Conservation (phyloP, 2,113 vertebrate species). For the Odontophorus gujanensis region DNA sequence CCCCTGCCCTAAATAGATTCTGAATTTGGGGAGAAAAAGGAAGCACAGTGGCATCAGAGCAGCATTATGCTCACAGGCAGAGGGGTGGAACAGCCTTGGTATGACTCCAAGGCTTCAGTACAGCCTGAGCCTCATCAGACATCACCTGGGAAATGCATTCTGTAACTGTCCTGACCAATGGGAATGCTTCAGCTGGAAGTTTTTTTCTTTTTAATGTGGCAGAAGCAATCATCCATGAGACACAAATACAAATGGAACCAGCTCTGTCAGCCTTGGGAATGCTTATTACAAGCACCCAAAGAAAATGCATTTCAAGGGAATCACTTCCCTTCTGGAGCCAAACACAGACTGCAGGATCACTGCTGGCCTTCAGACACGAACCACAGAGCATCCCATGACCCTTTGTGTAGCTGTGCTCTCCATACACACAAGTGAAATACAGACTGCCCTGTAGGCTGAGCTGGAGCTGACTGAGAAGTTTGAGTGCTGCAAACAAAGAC, state of each 20-base stretch:
- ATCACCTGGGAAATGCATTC: not conserved
- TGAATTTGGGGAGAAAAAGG: not conserved
- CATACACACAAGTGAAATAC: not conserved
- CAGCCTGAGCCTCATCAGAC: not conserved
- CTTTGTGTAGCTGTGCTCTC: not conserved
- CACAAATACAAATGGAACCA: conserved; percentile 47
- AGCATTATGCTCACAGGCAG: not conserved
- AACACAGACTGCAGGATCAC: conserved; percentile 3
- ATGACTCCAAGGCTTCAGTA: not conserved
- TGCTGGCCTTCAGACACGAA: conserved; percentile 42
- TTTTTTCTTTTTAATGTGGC: conserved; percentile 30
- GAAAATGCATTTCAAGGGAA: conserved; percentile 36
- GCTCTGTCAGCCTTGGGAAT: conserved; percentile 35
- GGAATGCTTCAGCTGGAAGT: conserved; percentile 34
- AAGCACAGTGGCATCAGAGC: not conserved
- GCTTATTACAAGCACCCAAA: conserved; percentile 3
- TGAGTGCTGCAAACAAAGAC: conserved; percentile 31
- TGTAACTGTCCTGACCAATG: not conserved
- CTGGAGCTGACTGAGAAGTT: not conserved
- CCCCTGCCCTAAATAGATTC: not conserved
- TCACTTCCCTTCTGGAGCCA: conserved; percentile 9
- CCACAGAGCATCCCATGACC: conserved; percentile 58
- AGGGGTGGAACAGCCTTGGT: not conserved
- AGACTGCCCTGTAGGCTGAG: not conserved
- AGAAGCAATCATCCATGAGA: conserved; percentile 46